Conservation (phyloP, 2,113 vertebrate genomes). For the Seriola aureovittata region DNA sequence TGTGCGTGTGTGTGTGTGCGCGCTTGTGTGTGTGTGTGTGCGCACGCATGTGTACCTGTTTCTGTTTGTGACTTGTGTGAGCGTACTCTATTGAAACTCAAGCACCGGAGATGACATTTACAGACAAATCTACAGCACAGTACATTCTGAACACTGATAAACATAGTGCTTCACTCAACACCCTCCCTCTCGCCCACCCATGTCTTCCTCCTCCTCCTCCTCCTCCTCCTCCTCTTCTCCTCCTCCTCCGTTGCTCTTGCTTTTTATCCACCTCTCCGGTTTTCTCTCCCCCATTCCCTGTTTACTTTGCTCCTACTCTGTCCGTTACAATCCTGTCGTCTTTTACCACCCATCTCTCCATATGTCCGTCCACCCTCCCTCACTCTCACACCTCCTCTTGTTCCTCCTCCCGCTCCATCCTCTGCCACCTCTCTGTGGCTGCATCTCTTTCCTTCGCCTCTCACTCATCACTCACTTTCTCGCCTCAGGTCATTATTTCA, state of each 20-base stretch:
- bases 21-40: slow-evolving; percentile 12
- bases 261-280: slow-evolving; percentile 60
- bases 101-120: slow-evolving; percentile 77
- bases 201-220: slow-evolving; percentile 53
- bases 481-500: slow-evolving; percentile 52
- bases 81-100: slow-evolving; percentile 60
- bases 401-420: slow-evolving; percentile 60
- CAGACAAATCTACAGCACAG: slow-evolving; percentile 72
- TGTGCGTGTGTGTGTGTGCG: not conserved
- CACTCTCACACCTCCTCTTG: slow-evolving; percentile 63
- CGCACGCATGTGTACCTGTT: slow-evolving; percentile 5
- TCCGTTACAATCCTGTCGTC: slow-evolving; percentile 42
- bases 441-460: slow-evolving; percentile 46
- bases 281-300: slow-evolving; percentile 54
- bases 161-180: slow-evolving; percentile 55
- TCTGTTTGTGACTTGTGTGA: slow-evolving; percentile 31
- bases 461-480: slow-evolving; percentile 51
- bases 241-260: slow-evolving; percentile 39
- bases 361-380: slow-evolving; percentile 46
- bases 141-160: slow-evolving; percentile 78
- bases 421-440: slow-evolving; percentile 61
- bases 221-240: slow-evolving; percentile 54
- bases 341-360: slow-evolving; percentile 59
- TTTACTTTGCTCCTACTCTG: slow-evolving; percentile 47
- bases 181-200: slow-evolving; percentile 54